Evolutionary conservation across 2,797 vertebrate species (phyloP).

Genomic region (Bovichtus variegatus): DNA sequence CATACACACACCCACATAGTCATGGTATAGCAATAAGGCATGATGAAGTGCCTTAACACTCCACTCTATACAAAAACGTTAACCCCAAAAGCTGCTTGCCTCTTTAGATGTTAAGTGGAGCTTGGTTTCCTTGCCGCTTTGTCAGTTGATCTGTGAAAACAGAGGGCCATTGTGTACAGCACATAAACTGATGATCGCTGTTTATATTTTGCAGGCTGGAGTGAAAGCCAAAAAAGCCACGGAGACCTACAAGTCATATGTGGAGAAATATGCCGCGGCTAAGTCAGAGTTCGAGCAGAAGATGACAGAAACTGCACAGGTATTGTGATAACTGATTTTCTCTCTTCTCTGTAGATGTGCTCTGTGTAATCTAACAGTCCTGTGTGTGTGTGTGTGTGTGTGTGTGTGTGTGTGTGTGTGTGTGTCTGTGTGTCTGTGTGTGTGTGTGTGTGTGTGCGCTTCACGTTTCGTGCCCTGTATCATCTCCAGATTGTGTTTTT

Average conservation of each 20-base stretch:
- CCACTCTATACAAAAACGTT: slow-evolving; percentile 26
- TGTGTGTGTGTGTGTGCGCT: not conserved
- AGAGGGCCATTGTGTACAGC: slow-evolving; percentile 41
- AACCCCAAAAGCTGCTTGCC: slow-evolving; percentile 31
- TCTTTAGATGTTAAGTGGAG: slow-evolving; percentile 42
- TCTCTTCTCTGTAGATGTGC: not conserved
- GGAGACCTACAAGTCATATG: slow-evolving; percentile 93
- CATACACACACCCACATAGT: slow-evolving; percentile 33
- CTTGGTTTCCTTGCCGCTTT: slow-evolving; percentile 8
- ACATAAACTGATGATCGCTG: slow-evolving; percentile 33
- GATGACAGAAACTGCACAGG: slow-evolving; percentile 97
- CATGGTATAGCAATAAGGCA: slow-evolving; percentile 52
- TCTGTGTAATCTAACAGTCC: slow-evolving; percentile 6
- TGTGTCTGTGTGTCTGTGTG: slow-evolving; percentile 27
- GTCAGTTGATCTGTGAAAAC: slow-evolving; percentile 42
- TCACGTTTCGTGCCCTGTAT: slow-evolving; percentile 57
- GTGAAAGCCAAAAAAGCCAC: slow-evolving; percentile 98
- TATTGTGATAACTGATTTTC: slow-evolving; percentile 57
- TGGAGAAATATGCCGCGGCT: slow-evolving; percentile 94
- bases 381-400: slow-evolving; percentile 38
- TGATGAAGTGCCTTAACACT: slow-evolving; percentile 55
- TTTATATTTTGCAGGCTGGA: slow-evolving; percentile 86
- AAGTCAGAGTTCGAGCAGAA: slow-evolving; percentile 98
- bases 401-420: not conserved
- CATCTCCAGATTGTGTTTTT: slow-evolving; percentile 80